Evolutionary conservation across 2,113 vertebrate species (phyloP).

Genomic region (Vulpes vulpes): DNA sequence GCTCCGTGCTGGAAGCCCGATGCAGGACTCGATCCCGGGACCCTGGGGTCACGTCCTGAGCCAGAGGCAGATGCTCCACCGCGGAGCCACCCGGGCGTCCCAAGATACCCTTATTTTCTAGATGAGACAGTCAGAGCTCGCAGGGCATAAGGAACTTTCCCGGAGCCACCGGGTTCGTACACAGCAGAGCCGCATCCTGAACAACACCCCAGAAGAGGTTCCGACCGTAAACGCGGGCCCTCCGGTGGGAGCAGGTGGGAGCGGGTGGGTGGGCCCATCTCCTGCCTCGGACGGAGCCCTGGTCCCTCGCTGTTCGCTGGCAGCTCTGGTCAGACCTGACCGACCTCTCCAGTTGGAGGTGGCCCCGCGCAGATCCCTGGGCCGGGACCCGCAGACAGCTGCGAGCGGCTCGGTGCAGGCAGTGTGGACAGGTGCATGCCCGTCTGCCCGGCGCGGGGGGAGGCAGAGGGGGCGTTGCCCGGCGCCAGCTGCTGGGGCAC

Average conservation of each 20-base stretch:
- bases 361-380: neutral
- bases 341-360: neutral
- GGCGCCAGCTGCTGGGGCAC: accelerated
- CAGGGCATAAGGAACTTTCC: neutral
- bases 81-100: too few species aligned
- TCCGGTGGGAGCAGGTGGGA: accelerated
- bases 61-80: too few species aligned
- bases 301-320: neutral
- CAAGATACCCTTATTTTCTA: neutral
- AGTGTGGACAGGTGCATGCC: too few species aligned
- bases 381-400: neutral
- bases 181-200: neutral
- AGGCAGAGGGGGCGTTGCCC: neutral
- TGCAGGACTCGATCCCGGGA: too few species aligned
- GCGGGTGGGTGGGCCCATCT: too few species aligned
- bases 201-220: neutral
- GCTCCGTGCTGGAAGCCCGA: too few species aligned
- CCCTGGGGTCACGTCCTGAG: too few species aligned
- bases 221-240: too few species aligned
- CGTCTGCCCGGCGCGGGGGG: neutral
- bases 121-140: neutral
- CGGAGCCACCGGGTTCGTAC: neutral
- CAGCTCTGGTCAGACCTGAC: neutral
- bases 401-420: too few species aligned
- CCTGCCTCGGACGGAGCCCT: too few species aligned